Conservation (phyloP, 2,888 invertebrate genomes). For the Alsophila aescularia region DNA sequence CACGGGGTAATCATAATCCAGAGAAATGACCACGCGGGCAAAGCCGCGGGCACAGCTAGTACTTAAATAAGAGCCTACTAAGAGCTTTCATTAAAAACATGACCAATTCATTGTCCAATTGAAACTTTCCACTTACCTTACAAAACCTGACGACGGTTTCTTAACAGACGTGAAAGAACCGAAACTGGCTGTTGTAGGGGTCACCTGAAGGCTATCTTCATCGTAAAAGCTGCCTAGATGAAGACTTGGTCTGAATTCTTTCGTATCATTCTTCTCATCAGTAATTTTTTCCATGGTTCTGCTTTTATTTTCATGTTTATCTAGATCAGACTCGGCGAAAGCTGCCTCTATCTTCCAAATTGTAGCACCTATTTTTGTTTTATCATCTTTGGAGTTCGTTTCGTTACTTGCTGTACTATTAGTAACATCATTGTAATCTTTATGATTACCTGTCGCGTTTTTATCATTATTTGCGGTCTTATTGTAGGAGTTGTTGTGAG, state of each 20-base stretch:
- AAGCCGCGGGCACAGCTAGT: too few species aligned
- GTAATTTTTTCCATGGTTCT: conserved; percentile 39
- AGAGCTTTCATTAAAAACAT: conserved; percentile 19
- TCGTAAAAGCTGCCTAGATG: conserved; percentile 78
- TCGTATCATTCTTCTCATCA: conserved; percentile 46
- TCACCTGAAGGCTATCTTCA: conserved; percentile 50
- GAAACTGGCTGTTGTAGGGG: conserved; percentile 43
- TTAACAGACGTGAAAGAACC: conserved; percentile 47
- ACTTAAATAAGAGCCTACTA: background rate
- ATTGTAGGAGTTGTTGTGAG: conserved; percentile 21
- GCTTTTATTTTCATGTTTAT: conserved; percentile 36
- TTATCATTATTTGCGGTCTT: conserved; percentile 16
- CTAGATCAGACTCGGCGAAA: conserved; percentile 49
- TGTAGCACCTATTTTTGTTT: conserved; percentile 38
- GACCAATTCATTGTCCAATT: conserved; percentile 12
- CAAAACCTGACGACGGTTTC: conserved; percentile 53
- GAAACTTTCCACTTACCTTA: conserved; percentile 48
- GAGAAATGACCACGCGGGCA: too few species aligned
- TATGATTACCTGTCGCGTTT: conserved; percentile 11
- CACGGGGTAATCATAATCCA: too few species aligned
- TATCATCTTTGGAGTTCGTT: conserved; percentile 25
- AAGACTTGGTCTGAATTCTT: conserved; percentile 80
- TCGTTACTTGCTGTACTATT: conserved; percentile 8
- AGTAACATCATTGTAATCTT: conserved; percentile 20
- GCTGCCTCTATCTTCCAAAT: conserved; percentile 63